These are phyloP conservation scores for Synanthedon myopaeformis DNA, from an alignment of 2,888 invertebrate genomes.

Conservation along the genomic window DNA sequence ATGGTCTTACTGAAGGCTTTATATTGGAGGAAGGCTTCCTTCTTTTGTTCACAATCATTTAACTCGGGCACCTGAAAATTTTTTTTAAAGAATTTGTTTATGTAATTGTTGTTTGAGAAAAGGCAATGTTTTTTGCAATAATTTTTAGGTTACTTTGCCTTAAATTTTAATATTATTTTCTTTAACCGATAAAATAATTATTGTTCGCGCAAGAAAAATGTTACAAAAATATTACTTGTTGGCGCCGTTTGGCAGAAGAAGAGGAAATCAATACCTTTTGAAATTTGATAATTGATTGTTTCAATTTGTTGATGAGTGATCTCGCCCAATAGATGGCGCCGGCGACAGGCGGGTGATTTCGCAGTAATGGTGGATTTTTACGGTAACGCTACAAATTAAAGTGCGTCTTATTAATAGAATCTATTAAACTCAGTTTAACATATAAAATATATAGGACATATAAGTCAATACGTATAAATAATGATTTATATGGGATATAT, in stretches of 20 bases:
- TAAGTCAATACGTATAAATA: too few relatives aligned
- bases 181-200: too few relatives aligned
- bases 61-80: conserved; percentile 70
- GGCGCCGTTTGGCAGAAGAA: neutral
- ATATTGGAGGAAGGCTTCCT: conserved; percentile 84
- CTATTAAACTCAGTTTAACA: too few relatives aligned
- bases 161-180: too few relatives aligned
- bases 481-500: too few relatives aligned
- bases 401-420: too few relatives aligned
- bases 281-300: conserved; percentile 83
- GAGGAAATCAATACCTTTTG: conserved; percentile 65
- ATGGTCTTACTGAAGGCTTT: conserved; percentile 79
- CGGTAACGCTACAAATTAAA: conserved; percentile 62
- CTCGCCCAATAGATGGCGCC: conserved; percentile 90
- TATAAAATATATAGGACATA: too few relatives aligned
- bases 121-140: too few relatives aligned
- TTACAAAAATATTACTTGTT: too few relatives aligned
- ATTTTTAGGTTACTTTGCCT: too few relatives aligned
- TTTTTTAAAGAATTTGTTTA: neutral
- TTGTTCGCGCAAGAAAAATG: too few relatives aligned
- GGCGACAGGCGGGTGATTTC: conserved; percentile 82
- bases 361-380: conserved; percentile 76
- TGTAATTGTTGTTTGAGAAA: too few relatives aligned
- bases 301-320: conserved; percentile 81
- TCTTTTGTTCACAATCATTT: conserved; percentile 78